These are phyloP conservation scores for Osmerus mordax DNA, from an alignment of 2,113 vertebrate species.

Conservation along the genomic window DNA sequence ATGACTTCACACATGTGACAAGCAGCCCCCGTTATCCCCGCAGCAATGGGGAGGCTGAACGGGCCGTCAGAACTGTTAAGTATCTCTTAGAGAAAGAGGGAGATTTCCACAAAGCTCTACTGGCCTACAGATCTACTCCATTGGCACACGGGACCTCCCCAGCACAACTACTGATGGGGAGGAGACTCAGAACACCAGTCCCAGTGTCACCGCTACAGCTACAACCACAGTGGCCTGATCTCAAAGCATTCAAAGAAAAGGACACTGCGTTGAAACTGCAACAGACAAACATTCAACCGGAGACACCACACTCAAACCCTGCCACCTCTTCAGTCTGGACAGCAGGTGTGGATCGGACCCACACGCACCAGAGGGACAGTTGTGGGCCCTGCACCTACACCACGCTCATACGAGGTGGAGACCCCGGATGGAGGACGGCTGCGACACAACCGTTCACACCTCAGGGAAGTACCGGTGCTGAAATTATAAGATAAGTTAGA, in stretches of 20 bases:
- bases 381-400: neutral
- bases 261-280: constrained; percentile 9
- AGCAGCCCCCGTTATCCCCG: constrained; percentile 21
- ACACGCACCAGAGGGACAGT: constrained; percentile 3
- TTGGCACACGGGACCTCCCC: constrained; percentile 25
- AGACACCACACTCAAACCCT: constrained; percentile 7
- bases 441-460: neutral
- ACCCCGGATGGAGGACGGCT: neutral
- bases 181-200: constrained; percentile 12
- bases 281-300: constrained; percentile 1
- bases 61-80: neutral
- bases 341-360: constrained; percentile 24
- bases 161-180: constrained; percentile 16
- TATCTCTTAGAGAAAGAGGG: constrained; percentile 4
- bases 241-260: constrained; percentile 9
- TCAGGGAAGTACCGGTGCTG: neutral
- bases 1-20: constrained; percentile 12
- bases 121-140: constrained; percentile 16
- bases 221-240: constrained; percentile 5
- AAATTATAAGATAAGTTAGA: too few species aligned
- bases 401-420: constrained; percentile 5
- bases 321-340: constrained; percentile 18
- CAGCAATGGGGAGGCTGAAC: constrained; percentile 14
- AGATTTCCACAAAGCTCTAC: constrained; percentile 5
- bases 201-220: constrained; percentile 3